Conservation (phyloP, 2,113 vertebrate genomes). For the Gadus macrocephalus region DNA sequence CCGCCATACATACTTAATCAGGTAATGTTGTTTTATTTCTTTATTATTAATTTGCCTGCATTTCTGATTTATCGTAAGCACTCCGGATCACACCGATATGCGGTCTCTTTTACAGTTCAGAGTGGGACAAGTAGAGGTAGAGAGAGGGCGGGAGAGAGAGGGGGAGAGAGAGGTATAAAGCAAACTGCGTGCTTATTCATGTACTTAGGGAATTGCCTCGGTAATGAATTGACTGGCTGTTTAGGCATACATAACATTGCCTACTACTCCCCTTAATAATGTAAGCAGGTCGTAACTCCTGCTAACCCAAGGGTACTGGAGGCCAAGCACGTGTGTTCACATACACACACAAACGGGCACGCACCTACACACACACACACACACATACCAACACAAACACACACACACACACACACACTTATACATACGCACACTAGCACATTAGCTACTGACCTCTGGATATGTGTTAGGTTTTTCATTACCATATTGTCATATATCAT, state of each 20-base stretch:
- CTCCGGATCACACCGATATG: not conserved
- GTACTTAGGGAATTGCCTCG: constrained; percentile 73
- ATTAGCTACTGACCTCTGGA: constrained; percentile 58
- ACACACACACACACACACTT: constrained; percentile 35
- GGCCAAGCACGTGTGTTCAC: constrained; percentile 29
- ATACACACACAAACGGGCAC: constrained; percentile 15
- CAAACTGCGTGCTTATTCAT: constrained; percentile 58
- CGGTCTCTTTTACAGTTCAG: not conserved
- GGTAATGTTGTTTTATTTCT: constrained; percentile 2
- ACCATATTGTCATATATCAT: constrained; percentile 33
- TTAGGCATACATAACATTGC: constrained; percentile 69
- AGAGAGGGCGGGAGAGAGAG: not conserved
- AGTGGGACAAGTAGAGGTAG: too few relatives aligned
- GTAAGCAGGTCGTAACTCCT: constrained; percentile 67
- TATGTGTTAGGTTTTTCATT: constrained; percentile 41
- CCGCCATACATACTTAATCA: constrained; percentile 3
- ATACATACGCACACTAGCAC: constrained; percentile 27
- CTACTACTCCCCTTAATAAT: constrained; percentile 73
- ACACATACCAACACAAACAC: constrained; percentile 16
- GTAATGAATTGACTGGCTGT: constrained; percentile 73
- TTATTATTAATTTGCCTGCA: not conserved
- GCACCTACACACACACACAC: constrained; percentile 27
- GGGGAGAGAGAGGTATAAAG: constrained; percentile 36
- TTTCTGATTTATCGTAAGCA: not conserved
- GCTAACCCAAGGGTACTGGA: constrained; percentile 66